Evolutionary conservation across 1,140 invertebrate genomes (phyloP).

Genomic region (Drosophila guanche): DNA sequence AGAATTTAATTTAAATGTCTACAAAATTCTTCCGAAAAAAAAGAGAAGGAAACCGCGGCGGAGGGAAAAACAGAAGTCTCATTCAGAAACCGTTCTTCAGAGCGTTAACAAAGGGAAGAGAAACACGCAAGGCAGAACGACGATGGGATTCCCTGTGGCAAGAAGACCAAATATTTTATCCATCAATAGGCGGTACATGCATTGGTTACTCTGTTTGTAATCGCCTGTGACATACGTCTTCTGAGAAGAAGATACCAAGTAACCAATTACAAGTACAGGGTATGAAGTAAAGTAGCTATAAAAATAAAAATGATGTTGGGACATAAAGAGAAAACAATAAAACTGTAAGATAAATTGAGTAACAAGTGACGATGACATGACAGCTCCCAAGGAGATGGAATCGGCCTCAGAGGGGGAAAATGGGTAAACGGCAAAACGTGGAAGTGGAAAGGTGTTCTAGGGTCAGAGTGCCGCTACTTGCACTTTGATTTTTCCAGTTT

Average conservation of each 20-base stretch:
- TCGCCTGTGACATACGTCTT: too few relatives aligned
- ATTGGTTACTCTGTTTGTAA: too few relatives aligned
- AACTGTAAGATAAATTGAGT: slow-evolving; percentile 73
- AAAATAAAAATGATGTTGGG: slow-evolving; percentile 37
- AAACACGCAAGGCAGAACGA: too few relatives aligned
- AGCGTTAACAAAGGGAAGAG: slow-evolving; percentile 35
- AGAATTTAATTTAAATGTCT: slow-evolving; percentile 70
- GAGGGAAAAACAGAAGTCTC: slow-evolving; percentile 60
- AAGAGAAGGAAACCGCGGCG: neutral
- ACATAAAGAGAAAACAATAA: slow-evolving; percentile 64
- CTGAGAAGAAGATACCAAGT: too few relatives aligned
- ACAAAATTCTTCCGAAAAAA: slow-evolving; percentile 57
- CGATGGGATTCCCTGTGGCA: too few relatives aligned
- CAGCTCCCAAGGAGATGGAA: neutral
- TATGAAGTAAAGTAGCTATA: slow-evolving; percentile 16
- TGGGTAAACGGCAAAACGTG: neutral
- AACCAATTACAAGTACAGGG: too few relatives aligned
- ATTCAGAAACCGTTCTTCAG: slow-evolving; percentile 45
- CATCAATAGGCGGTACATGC: too few relatives aligned
- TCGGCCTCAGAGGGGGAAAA: neutral
- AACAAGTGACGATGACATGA: slow-evolving; percentile 56
- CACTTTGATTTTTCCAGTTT: slow-evolving; percentile 46
- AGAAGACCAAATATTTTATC: too few relatives aligned
- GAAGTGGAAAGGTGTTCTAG: slow-evolving; percentile 27
- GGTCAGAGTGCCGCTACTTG: slow-evolving; percentile 36